Evolutionary conservation across 2,113 vertebrate genomes (phyloP).

Genomic region (Chlorocebus sabaeus): DNA sequence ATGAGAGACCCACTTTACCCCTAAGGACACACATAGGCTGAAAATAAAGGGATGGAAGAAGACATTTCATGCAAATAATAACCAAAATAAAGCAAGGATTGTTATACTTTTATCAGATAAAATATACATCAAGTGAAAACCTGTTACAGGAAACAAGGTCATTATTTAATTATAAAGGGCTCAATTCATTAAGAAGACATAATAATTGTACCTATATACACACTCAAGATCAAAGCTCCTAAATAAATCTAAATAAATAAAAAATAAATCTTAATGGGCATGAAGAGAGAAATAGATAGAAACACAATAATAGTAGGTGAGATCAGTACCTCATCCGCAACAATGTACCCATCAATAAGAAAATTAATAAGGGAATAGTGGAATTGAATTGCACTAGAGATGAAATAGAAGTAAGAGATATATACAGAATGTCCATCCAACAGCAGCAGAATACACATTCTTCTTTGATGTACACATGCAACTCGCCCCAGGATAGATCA

Average conservation of each 20-base stretch:
- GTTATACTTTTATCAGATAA: background rate
- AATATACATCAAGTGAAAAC: background rate
- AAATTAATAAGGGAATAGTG: background rate
- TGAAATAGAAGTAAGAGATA: background rate
- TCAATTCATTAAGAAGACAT: background rate
- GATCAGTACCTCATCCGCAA: background rate
- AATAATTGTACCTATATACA: background rate
- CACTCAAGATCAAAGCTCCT: background rate
- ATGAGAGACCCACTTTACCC: background rate
- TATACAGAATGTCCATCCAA: background rate
- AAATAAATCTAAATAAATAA: background rate
- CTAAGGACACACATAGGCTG: background rate
- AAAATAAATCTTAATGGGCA: background rate
- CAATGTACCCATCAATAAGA: background rate
- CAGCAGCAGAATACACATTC: background rate
- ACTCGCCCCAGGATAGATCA: background rate
- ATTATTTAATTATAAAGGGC: background rate
- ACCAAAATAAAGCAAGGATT: background rate
- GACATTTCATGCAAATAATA: background rate
- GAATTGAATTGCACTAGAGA: background rate
- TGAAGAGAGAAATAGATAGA: background rate
- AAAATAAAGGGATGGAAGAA: background rate
- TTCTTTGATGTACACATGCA: background rate
- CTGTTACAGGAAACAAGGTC: background rate
- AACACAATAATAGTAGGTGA: background rate